Evolutionary conservation across 2,888 invertebrate genomes (phyloP).

Genomic region (Leptodirus hochenwartii): DNA sequence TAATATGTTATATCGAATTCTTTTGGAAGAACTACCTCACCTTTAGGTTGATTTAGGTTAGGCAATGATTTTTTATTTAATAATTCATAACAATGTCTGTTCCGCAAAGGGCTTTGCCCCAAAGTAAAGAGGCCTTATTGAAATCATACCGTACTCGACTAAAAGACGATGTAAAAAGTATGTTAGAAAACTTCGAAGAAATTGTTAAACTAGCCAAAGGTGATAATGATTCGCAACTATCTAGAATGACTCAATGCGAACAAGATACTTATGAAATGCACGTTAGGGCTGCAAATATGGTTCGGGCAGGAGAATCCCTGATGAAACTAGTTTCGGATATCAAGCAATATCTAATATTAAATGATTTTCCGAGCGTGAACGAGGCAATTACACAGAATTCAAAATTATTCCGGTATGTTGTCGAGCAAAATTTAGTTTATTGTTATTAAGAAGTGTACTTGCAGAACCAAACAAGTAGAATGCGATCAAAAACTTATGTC

Average conservation of each 20-base stretch:
- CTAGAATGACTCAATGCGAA: slow-evolving; percentile 81
- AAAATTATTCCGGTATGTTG: slow-evolving; percentile 47
- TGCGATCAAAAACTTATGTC: slow-evolving; percentile 88
- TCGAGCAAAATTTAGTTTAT: not conserved
- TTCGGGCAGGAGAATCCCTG: slow-evolving; percentile 88
- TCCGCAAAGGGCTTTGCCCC: slow-evolving; percentile 51
- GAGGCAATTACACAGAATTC: slow-evolving; percentile 92
- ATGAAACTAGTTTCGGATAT: slow-evolving; percentile 96
- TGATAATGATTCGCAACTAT: slow-evolving; percentile 79
- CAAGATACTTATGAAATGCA: slow-evolving; percentile 96
- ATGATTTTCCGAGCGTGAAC: slow-evolving; percentile 96
- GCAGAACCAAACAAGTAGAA: slow-evolving; percentile 71
- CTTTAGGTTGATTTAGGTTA: no score
- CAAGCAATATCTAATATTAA: slow-evolving; percentile 92
- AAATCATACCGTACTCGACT: slow-evolving; percentile 89
- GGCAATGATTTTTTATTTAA: no score
- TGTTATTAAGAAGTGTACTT: slow-evolving; percentile 8
- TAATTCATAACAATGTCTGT: slow-evolving; percentile 19
- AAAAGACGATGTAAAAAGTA: slow-evolving; percentile 92
- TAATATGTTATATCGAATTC: no score
- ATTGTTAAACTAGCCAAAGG: slow-evolving; percentile 72
- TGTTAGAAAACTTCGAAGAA: slow-evolving; percentile 96
- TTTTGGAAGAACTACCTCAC: no score
- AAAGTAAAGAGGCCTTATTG: slow-evolving; percentile 86
- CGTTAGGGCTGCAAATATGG: slow-evolving; percentile 90